Evolutionary conservation across 92 coral and sea anemone genomes (phyloP), one percentile per base, ranked within the genome.

Genomic region (Palythoa heliodiscus): DNA sequence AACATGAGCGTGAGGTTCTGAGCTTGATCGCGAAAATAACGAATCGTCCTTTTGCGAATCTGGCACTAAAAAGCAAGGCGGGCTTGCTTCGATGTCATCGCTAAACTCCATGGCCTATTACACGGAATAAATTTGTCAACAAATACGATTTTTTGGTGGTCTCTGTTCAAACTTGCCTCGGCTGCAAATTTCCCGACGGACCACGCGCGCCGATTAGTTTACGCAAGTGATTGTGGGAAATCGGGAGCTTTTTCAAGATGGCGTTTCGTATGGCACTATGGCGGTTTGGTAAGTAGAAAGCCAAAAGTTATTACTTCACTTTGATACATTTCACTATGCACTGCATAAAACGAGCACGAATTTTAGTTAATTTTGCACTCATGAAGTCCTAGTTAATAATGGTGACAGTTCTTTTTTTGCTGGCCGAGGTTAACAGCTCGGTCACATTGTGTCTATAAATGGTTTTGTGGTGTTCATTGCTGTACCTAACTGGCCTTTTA

Each of bases 201-300:
- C 91, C 38, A 29, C 35, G 86, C 71, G 71, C 70, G 77, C 86
- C 38, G 68, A 38, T 11, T 50, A 0, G 61, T 47, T 75, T 38
- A 70, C 83, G 83, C 83, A 58, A 75, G 38, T 80, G 52, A 29
- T 70, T 37, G 52, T 43, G 73, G 79, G 71, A 37, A 39, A 54
- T 73, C 70, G 15, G 52, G 77, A 86, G 74, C 87, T 71, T 92
- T 83, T 93, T 95, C 98, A 95, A 92, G 89, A 94, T 94, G 98
- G 98, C 98, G 95, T 94, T 95, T 90, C 97, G 98, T 75, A 89
- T 92, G 92, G 95, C 98, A 73, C 93, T 94, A 81, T 89, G 98
- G 73, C 86, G 95, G 75, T 88, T 94, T 88, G 95, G 98, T 94
- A 88, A 90, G 97, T 75, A 52, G 29, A n/a, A 20, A 75, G 52